Evolutionary conservation across 2,113 vertebrate species (phyloP), one percentile per base, ranked within the genome.

Genomic region (Sinocyclocheilus grahami): DNA sequence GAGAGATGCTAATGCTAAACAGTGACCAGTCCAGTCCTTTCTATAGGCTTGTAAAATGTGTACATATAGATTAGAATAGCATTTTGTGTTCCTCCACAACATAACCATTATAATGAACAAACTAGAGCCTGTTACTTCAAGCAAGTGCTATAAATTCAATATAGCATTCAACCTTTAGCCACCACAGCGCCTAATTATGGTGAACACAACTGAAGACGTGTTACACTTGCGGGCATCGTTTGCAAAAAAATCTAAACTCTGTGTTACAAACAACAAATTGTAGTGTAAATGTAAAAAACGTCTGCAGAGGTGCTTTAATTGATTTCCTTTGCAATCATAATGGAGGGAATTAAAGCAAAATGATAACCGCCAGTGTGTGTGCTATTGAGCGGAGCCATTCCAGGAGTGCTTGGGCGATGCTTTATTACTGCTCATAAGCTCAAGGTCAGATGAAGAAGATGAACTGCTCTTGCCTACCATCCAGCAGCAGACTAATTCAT

Each of bases 371-470:
- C 39, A 33, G 87, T 78, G 55, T 60, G 86, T 90, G 87, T 89
- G 92, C 93, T 91, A 90, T 85, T 30, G 90, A 94, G 90, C 90
- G 93, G 92, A 93, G 90, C 94, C 92, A 93, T 94, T 94, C 92
- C 92, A 91, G 92, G 91, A 94, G 93, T 94, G 93, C 92, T 92
- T 90, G 92, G 92, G 33, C 53, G 30, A 91, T 92, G 86, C 92
- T 95, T 94, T 95, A 95, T 93, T 94, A 93, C 92, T 90, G 92
- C 93, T 94, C 93, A 92, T 95, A 94, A 95, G 93, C 91, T 82
- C 94, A 95, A 95, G 95, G 95, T 95, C 95, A 94, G 91, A 92
- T 71, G 89, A 91, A 69, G 90, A 90, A 92, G 92, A 94, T 92
- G 93, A 94, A 93, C 92, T 93, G 88, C 89, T 86, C 86, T 76